A percentile compares a stretch with the other conserved stretches of the same genome.
Evolutionary conservation across 2,113 vertebrate species (phyloP).

Genomic region (Cephalopterus ornatus): DNA sequence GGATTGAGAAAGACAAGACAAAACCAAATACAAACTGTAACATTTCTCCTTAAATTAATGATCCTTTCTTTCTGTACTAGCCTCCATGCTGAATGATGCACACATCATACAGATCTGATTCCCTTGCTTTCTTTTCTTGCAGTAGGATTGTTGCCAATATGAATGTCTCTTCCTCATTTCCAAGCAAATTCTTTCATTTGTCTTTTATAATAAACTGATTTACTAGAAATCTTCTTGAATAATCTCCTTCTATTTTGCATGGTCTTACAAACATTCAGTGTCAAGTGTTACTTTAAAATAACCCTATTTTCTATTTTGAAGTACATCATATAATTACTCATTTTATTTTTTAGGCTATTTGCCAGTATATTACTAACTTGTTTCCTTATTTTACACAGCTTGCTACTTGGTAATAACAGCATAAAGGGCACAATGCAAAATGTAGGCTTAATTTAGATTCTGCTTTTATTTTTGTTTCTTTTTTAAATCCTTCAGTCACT

Average conservation of each 20-base stretch:
- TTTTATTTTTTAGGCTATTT: conserved; percentile 35
- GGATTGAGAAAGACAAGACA: conserved; percentile 19
- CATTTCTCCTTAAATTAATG: conserved; percentile 47
- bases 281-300: conserved; percentile 45
- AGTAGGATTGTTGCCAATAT: not conserved
- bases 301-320: not conserved
- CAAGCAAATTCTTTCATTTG: conserved; percentile 40
- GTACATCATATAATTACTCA: conserved; percentile 4
- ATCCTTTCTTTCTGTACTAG: conserved; percentile 18
- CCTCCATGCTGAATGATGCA: conserved; percentile 13
- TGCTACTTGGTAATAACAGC: conserved; percentile 1
- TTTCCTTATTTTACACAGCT: conserved; percentile 14
- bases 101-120: not conserved
- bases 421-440: conserved; percentile 10
- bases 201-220: conserved; percentile 44
- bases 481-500: not conserved
- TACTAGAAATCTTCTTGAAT: not conserved
- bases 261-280: not conserved
- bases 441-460: not conserved
- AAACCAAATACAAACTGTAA: conserved; percentile 51
- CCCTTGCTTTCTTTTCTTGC: not conserved
- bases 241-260: conserved; percentile 17
- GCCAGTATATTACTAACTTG: not conserved
- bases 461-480: not conserved
- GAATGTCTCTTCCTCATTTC: conserved; percentile 28